A percentile compares a stretch with the other conserved stretches of the same genome.
Evolutionary conservation across 1,140 invertebrate species (phyloP).

Genomic region (Propsilocerus akamusi): DNA sequence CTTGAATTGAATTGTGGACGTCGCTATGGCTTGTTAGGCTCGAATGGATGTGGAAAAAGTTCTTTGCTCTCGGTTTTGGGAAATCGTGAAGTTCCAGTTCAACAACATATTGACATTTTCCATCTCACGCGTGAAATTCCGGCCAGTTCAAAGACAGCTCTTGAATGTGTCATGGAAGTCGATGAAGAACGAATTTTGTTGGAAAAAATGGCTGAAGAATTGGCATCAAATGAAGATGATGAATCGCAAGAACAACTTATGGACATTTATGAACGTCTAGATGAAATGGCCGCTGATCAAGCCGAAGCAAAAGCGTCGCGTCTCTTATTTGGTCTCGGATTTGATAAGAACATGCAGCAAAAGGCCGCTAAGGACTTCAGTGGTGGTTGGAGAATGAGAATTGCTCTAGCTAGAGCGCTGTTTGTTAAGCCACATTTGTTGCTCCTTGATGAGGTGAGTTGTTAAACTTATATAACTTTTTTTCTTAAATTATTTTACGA

Average conservation of each 20-base stretch:
- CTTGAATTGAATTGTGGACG: conserved; percentile 93
- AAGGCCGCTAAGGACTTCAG: conserved; percentile 89
- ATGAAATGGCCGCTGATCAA: conserved; percentile 90
- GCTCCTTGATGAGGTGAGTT: conserved; percentile 61
- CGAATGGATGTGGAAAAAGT: conserved; percentile 94
- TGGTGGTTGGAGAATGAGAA: conserved; percentile 98
- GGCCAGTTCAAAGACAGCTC: conserved; percentile 78
- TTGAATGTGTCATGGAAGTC: conserved; percentile 96
- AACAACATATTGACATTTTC: conserved; percentile 95
- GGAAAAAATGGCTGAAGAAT: conserved; percentile 82
- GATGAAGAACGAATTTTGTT: conserved; percentile 84
- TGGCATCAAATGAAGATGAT: conserved; percentile 75
- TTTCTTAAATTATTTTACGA: too few relatives aligned
- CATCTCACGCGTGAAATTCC: conserved; percentile 93
- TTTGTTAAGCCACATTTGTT: conserved; percentile 88
- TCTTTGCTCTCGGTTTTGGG: conserved; percentile 81
- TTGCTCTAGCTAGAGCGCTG: conserved; percentile 86
- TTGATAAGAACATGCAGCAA: conserved; percentile 85
- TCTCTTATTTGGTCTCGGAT: conserved; percentile 93
- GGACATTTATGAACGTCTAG: conserved; percentile 94
- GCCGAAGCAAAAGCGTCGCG: conserved; percentile 86
- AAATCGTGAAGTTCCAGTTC: conserved; percentile 89
- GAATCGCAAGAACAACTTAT: conserved; percentile 89
- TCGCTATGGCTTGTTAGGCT: conserved; percentile 88
- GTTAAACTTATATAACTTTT: too few relatives aligned